These are phyloP conservation scores for Anoncus sp. DNA, from an alignment of 2,888 invertebrate genomes.

Conservation along the genomic window DNA sequence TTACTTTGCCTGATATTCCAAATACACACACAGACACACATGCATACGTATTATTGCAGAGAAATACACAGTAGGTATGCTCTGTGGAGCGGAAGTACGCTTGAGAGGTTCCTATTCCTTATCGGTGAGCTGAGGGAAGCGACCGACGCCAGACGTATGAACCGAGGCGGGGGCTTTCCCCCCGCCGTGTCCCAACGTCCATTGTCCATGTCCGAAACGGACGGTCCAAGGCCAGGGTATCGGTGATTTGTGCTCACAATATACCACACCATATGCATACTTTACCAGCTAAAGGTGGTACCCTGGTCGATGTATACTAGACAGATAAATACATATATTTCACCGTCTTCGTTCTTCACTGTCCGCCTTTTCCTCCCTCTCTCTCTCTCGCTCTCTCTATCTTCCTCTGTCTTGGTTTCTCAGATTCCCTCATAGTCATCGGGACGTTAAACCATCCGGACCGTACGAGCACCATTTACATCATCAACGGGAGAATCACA, in stretches of 20 bases:
- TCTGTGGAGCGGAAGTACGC: constrained; percentile 77
- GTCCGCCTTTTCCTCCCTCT: constrained; percentile 55
- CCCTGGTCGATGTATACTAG: constrained; percentile 9
- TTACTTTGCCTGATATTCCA: constrained; percentile 29
- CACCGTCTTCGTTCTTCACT: constrained; percentile 46
- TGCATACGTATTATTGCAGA: constrained; percentile 1
- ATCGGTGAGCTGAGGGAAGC: constrained; percentile 68
- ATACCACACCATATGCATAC: constrained; percentile 29
- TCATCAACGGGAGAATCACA: constrained; percentile 23
- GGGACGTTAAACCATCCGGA: constrained; percentile 38
- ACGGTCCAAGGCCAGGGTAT: constrained; percentile 74
- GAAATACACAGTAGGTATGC: constrained; percentile 24
- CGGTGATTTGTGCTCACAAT: constrained; percentile 65
- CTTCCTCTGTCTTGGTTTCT: constrained; percentile 48
- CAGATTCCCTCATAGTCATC: constrained; percentile 16
- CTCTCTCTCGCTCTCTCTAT: constrained; percentile 59
- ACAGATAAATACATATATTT: constrained; percentile 12
- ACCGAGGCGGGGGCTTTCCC: constrained; percentile 57
- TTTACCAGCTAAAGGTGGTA: constrained; percentile 23
- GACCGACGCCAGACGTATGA: constrained; percentile 65
- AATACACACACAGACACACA: constrained; percentile 2
- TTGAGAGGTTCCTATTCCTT: constrained; percentile 78
- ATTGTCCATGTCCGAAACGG: constrained; percentile 78
- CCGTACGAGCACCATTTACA: constrained; percentile 49
- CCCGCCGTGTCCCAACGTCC: constrained; percentile 64